Evolutionary conservation across 1,140 invertebrate genomes (phyloP), one percentile per base, ranked within the genome.

Genomic region (Pseudachorutes palmiensis): DNA sequence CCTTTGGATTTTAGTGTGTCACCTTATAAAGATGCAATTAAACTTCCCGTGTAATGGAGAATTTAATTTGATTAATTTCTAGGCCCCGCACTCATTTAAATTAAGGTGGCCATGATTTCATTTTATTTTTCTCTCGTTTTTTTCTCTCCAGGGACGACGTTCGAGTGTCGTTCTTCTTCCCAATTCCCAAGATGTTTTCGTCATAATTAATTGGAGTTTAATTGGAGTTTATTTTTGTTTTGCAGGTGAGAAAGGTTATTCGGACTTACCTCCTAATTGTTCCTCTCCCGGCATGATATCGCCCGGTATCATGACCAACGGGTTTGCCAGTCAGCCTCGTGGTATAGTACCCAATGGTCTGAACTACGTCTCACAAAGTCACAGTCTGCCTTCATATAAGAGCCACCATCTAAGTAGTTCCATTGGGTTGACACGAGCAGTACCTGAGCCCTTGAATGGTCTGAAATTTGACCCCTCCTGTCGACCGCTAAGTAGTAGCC

Each of bases 391-490:
- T 55, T 55, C 51, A 24, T 61, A 26, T 31, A 70, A 70, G 66
- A 59, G 45, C 60, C 66, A 70, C 49, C 30, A 67, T 9, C 58
- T 31, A 3, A 65, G 57, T 51, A 65, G 45, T 31, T 62, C 69
- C 26, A 30, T 62, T 49, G 67, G 70, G 51, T 62, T 73, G 65
- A 62, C 64, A 26, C 61, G 69, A 70, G 72, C 24, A 5, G 51
- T 70, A 73, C 72, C 72, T 73, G 72, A 73, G 57, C 45, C 72
- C 29, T 41, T 67, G 48, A 73, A 73, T 69, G 72, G 72, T 69
- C 70, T 68, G 32, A 73, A 73, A 71, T 57, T 65, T 58, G 72
- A 73, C 62, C 72, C 69, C 68, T 70, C 72, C 57, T 73, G 69
- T 57, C 69, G 72, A 26, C 64, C 69, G 22, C 65, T 30, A 68